Evolutionary conservation across 2,113 vertebrate genomes (phyloP).

Genomic region (Centropus bengalensis): DNA sequence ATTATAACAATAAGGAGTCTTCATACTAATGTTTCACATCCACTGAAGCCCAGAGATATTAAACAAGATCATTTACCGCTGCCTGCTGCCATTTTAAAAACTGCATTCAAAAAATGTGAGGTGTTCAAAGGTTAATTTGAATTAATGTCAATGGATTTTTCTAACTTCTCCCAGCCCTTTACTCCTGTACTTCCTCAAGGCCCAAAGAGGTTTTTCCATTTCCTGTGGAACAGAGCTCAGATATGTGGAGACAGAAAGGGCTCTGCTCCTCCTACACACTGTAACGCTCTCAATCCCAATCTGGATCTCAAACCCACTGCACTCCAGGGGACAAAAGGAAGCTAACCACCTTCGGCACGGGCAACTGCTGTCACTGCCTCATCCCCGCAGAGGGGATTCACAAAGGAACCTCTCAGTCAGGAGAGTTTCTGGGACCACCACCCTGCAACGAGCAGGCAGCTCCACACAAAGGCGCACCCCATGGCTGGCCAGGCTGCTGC

Average conservation of each 20-base stretch:
- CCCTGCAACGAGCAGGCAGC: neutral
- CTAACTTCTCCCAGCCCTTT: constrained; percentile 24
- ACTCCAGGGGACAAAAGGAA: no score
- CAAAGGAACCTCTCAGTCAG: neutral
- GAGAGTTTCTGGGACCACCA: neutral
- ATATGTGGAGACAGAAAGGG: accelerated
- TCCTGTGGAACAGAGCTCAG: neutral
- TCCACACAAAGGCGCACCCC: neutral
- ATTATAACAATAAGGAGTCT: constrained; percentile 73
- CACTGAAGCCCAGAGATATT: constrained; percentile 58
- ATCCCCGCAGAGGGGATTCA: neutral
- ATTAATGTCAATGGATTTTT: constrained; percentile 56
- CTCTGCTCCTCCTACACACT: neutral
- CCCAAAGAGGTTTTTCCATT: neutral
- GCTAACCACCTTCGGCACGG: neutral
- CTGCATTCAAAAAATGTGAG: constrained; percentile 38
- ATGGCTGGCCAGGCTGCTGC: neutral
- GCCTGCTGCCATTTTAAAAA: constrained; percentile 53
- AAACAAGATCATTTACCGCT: constrained; percentile 66
- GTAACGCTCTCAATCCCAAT: neutral
- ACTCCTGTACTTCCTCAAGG: neutral
- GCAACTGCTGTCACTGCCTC: neutral
- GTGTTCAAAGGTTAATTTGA: constrained; percentile 58
- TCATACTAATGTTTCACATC: constrained; percentile 60
- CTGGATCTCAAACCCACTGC: neutral